Conservation (phyloP, 1,140 invertebrate species). For the Neotoxoptera formosana region DNA sequence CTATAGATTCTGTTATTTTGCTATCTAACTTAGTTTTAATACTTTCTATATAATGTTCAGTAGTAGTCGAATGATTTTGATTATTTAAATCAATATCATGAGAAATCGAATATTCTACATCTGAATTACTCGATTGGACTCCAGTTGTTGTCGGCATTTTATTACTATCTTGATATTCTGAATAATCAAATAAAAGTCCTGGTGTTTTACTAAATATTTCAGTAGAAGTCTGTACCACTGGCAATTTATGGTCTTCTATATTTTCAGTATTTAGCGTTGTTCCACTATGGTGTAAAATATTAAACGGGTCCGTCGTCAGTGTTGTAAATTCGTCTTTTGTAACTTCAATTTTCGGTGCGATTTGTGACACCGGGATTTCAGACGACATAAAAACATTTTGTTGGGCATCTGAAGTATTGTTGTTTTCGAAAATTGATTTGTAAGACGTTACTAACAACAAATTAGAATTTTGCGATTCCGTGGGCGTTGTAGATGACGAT, state of each 20-base stretch:
- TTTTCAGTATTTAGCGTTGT: background rate
- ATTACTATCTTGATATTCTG: background rate
- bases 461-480: constrained; percentile 43
- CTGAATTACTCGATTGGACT: constrained; percentile 35
- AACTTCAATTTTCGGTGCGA: background rate
- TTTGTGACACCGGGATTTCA: background rate
- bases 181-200: background rate
- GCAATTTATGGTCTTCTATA: background rate
- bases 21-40: constrained; percentile 35
- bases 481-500: constrained; percentile 22
- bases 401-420: constrained; percentile 12
- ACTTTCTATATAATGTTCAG: constrained; percentile 48
- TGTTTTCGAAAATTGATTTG: constrained; percentile 51
- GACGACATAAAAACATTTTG: background rate
- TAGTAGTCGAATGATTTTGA: constrained; percentile 39
- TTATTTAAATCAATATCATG: background rate
- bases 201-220: background rate
- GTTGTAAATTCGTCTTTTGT: background rate
- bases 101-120: background rate
- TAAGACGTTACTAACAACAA: constrained; percentile 44
- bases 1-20: constrained; percentile 16
- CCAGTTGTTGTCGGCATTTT: background rate
- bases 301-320: background rate
- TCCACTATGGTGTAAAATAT: background rate
- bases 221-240: background rate